These are phyloP conservation scores for Suncus etruscus DNA, from an alignment of 2,113 vertebrate species.

Conservation along the genomic window DNA sequence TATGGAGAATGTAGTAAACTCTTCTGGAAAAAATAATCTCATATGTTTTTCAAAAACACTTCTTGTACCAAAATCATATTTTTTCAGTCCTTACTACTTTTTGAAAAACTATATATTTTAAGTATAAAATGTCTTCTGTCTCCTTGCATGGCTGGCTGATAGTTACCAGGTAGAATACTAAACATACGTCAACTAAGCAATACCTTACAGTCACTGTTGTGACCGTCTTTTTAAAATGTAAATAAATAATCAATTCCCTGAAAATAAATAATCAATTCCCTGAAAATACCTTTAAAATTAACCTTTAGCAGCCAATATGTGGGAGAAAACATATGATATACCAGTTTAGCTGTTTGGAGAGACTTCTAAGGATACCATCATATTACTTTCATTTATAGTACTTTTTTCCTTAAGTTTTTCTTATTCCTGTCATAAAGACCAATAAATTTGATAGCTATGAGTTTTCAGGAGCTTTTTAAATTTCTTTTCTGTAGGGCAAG, in stretches of 20 bases:
- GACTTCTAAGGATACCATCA: neutral
- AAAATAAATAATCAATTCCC: conserved; percentile 64
- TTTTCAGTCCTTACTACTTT: neutral
- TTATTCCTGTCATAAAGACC: neutral
- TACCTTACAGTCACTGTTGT: neutral
- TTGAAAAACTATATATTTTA: conserved; percentile 49
- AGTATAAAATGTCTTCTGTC: conserved; percentile 26
- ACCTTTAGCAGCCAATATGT: too few species aligned
- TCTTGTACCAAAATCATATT: neutral
- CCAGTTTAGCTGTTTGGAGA: neutral
- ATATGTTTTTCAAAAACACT: conserved; percentile 17
- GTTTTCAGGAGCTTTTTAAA: neutral
- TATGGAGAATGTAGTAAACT: neutral
- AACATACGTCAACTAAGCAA: conserved; percentile 22
- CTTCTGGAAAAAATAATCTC: conserved; percentile 19
- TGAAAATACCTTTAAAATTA: neutral
- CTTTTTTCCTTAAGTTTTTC: neutral
- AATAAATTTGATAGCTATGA: neutral
- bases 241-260: conserved; percentile 58
- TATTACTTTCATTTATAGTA: neutral
- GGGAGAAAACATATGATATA: neutral
- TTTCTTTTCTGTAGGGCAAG: too few species aligned
- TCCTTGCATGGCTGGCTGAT: neutral
- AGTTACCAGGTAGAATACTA: neutral
- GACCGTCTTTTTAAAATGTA: neutral